Conservation (phyloP, 2,113 vertebrate genomes). For the Phylloscopus trochilus region DNA sequence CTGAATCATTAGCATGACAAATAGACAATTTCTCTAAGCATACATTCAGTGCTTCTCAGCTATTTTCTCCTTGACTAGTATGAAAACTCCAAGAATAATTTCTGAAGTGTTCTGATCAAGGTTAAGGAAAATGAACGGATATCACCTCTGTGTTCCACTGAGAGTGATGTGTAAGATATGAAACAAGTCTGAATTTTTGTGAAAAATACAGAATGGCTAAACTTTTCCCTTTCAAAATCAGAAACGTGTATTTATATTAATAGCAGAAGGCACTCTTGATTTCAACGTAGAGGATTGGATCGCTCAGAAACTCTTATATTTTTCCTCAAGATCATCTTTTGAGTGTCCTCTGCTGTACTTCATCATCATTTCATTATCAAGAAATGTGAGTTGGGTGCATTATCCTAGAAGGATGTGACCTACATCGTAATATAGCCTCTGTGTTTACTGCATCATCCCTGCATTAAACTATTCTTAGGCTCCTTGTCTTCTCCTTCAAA, state of each 20-base stretch:
- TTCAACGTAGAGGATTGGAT: not conserved
- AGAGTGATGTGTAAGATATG: not conserved
- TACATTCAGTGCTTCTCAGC: not conserved
- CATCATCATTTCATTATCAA: slow-evolving; percentile 51
- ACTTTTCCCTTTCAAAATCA: not conserved
- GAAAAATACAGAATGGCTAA: not conserved
- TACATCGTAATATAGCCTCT: not conserved
- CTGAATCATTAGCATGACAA: not conserved
- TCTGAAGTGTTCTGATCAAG: not conserved
- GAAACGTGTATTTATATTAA: not conserved
- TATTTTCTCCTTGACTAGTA: not conserved
- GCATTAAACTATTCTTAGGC: not conserved
- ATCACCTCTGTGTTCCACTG: not conserved
- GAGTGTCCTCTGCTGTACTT: slow-evolving; percentile 37
- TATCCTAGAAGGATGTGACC: slow-evolving; percentile 32
- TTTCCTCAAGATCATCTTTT: slow-evolving; percentile 16
- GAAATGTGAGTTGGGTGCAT: slow-evolving; percentile 8
- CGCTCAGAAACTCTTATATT: slow-evolving; percentile 1
- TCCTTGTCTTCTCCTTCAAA: slow-evolving; percentile 25
- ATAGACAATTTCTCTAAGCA: not conserved
- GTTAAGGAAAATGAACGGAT: not conserved
- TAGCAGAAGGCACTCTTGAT: not conserved
- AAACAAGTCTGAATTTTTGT: not conserved
- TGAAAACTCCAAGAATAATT: not conserved
- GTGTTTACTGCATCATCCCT: slow-evolving; percentile 21